Conservation (phyloP, 2,113 vertebrate genomes). For the Actenoides lindsayi region DNA sequence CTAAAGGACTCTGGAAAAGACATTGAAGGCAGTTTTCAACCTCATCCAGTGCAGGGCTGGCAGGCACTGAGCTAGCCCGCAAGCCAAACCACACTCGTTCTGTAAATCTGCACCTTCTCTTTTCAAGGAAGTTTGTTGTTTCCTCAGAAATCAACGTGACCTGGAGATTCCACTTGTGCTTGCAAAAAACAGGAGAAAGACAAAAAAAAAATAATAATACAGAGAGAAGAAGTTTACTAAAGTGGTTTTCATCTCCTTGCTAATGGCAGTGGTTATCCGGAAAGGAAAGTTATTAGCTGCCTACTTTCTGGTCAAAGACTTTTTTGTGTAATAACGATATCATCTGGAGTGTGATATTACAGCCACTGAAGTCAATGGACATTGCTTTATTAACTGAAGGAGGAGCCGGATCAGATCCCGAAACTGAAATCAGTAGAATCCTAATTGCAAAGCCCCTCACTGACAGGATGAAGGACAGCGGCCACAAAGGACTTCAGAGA, state of each 20-base stretch:
- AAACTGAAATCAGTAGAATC: background rate
- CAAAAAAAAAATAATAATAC: background rate
- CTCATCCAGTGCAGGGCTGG: background rate
- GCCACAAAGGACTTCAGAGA: background rate
- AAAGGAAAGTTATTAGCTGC: background rate
- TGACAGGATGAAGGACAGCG: rapidly evolving
- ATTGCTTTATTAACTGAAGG: background rate
- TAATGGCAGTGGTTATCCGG: background rate
- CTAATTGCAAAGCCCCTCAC: background rate
- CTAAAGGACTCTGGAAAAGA: background rate
- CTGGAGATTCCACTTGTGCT: background rate
- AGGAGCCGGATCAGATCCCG: background rate
- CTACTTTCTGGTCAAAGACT: background rate
- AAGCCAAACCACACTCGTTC: background rate
- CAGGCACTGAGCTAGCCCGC: background rate
- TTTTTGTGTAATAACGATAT: background rate
- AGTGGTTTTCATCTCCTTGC: background rate
- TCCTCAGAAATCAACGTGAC: background rate
- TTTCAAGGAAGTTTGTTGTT: background rate
- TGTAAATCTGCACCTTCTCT: background rate
- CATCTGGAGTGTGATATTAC: background rate
- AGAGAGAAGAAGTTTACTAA: background rate
- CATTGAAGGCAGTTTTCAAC: background rate
- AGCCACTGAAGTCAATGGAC: background rate
- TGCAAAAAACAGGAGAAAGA: background rate